Evolutionary conservation across 2,113 vertebrate species (phyloP).

Genomic region (Tapirus terrestris): DNA sequence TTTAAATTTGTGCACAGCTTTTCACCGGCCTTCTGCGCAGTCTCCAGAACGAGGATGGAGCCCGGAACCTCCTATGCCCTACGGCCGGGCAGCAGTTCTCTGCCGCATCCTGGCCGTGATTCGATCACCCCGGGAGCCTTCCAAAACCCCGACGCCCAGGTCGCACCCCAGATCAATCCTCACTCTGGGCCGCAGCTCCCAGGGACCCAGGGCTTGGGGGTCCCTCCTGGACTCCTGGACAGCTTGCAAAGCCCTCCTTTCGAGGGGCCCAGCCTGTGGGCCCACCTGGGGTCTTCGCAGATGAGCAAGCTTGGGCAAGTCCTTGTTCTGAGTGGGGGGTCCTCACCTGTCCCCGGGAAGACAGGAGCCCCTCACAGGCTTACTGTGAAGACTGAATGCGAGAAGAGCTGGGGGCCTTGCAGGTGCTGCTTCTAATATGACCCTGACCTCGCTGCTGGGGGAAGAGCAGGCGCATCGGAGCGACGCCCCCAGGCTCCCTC

Average conservation of each 20-base stretch:
- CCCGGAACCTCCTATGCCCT: neutral
- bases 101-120: neutral
- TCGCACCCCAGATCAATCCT: neutral
- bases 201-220: neutral
- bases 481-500: fast-evolving
- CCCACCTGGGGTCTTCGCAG: fast-evolving
- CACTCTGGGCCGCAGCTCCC: neutral
- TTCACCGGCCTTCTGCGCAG: neutral
- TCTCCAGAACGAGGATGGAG: too few species aligned
- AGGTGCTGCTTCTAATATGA: fast-evolving
- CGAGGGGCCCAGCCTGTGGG: neutral
- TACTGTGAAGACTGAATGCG: neutral
- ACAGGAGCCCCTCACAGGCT: neutral
- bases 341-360: fast-evolving
- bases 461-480: fast-evolving
- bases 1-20: too few species aligned
- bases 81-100: too few species aligned
- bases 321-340: neutral
- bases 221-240: neutral
- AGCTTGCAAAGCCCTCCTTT: neutral
- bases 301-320: neutral
- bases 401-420: neutral
- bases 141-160: too few species aligned
- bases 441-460: too few species aligned
- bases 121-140: neutral